Conservation (phyloP, 2,113 vertebrate species). For the Rhagologus leucostigma region DNA sequence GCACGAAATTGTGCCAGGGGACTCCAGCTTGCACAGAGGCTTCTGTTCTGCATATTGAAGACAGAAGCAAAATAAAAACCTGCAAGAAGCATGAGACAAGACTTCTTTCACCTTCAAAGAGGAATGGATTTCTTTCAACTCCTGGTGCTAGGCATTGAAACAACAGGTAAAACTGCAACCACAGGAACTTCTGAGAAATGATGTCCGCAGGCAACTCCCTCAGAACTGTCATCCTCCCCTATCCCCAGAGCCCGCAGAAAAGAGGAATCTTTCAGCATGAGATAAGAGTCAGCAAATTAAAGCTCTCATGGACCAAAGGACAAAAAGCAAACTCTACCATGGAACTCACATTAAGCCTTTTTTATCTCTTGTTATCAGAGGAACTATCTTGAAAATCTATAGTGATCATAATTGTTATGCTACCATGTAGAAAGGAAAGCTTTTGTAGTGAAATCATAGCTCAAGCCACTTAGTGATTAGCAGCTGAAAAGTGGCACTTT, state of each 20-base stretch:
- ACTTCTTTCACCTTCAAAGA: background rate
- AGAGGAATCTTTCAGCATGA: background rate
- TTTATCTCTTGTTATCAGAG: background rate
- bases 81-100: background rate
- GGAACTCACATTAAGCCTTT: background rate
- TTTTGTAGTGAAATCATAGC: slow-evolving; percentile 4
- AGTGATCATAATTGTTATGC: background rate
- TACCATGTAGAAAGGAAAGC: background rate
- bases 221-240: slow-evolving; percentile 11
- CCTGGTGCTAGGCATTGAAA: background rate
- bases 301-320: slow-evolving; percentile 1
- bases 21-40: background rate
- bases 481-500: background rate
- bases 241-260: background rate
- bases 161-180: slow-evolving; percentile 15
- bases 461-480: background rate
- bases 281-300: slow-evolving; percentile 45
- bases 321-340: slow-evolving; percentile 5
- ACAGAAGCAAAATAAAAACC: background rate
- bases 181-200: background rate
- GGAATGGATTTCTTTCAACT: background rate
- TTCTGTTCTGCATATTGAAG: background rate
- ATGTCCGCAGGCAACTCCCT: background rate
- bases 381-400: background rate
- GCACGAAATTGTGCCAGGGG: background rate